Evolutionary conservation across 2,797 vertebrate genomes (phyloP), one percentile per base, ranked within the genome.

Genomic region (Muscicapa striata): DNA sequence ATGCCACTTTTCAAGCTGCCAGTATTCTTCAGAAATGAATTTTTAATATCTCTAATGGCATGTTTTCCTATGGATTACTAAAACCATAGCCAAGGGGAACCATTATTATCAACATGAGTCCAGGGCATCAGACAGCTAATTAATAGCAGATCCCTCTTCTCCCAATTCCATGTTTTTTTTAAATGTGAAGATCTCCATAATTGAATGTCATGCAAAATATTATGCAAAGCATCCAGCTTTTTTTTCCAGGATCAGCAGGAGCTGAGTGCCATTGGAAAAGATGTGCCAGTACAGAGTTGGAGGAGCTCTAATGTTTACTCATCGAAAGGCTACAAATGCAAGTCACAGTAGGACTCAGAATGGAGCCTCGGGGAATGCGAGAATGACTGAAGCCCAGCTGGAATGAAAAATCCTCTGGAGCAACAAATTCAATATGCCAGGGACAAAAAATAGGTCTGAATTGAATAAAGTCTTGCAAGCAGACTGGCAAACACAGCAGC

Each of bases 341-440:
- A 94, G 92, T 91, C 92, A 88, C 94, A 92, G 82, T 8, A 96
- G 73, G 84, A 83, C 51, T 96, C 83, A 93, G 82, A 95, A 93
- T 74, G 51, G 85, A 95, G 79, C 92, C 79, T 63, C 51, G 63
- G 92, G 90, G 77, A 92, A 88, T 63, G 40, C 1, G 26, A 93
- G 69, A 92, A 69, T 45, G 95, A 90, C 87, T 32, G 73, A 69
- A 96, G 77, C 82, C 73, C 94, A 85, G 85, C 41, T 86, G 89
- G 89, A 95, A 91, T 73, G 79, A 84, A 96, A 92, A 95, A 81
- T 92, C 66, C 79, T 89, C 90, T 84, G 64, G 55, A 93, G 62
- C 75, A 93, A 89, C 46, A 92, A 92, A 93, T 85, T 80, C 89
- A 93, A 75, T 84, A 94, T 49, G 38, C 66, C 74, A 87, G 29